These are phyloP conservation scores for Triops cancriformis DNA, from an alignment of 1,140 invertebrate species.

Conservation along the genomic window DNA sequence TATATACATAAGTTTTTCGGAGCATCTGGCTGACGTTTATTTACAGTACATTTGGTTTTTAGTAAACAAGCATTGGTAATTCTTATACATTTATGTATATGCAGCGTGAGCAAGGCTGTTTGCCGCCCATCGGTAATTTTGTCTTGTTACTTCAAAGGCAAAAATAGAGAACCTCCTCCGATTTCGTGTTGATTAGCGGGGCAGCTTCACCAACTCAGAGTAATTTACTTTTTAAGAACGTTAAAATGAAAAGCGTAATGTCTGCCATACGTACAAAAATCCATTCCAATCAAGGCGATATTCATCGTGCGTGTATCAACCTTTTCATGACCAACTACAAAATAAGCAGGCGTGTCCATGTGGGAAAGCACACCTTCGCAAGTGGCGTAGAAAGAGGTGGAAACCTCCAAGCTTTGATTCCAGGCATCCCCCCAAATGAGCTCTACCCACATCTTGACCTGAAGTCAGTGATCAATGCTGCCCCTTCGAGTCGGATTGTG, in stretches of 20 bases:
- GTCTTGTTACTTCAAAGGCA: no score
- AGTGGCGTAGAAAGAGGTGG: not conserved
- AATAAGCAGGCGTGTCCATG: not conserved
- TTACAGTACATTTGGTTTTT: no score
- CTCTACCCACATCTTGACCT: conserved; percentile 9
- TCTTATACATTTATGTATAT: no score
- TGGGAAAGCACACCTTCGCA: not conserved
- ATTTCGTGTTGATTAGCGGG: no score
- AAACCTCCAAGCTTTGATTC: not conserved
- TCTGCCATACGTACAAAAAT: not conserved
- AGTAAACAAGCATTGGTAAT: no score
- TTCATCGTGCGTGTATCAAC: not conserved
- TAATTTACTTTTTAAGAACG: no score
- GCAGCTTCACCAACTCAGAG: no score
- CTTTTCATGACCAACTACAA: not conserved
- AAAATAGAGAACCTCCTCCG: no score
- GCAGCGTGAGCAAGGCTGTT: no score
- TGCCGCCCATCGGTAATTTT: no score
- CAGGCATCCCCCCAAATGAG: not conserved
- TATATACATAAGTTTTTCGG: no score
- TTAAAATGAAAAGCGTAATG: not conserved
- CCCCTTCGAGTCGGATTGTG: not conserved
- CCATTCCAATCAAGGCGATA: not conserved
- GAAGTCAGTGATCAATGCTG: not conserved
- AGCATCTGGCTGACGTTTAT: no score